Conservation (phyloP, 1,140 invertebrate species). For the Ylistrum balloti region DNA sequence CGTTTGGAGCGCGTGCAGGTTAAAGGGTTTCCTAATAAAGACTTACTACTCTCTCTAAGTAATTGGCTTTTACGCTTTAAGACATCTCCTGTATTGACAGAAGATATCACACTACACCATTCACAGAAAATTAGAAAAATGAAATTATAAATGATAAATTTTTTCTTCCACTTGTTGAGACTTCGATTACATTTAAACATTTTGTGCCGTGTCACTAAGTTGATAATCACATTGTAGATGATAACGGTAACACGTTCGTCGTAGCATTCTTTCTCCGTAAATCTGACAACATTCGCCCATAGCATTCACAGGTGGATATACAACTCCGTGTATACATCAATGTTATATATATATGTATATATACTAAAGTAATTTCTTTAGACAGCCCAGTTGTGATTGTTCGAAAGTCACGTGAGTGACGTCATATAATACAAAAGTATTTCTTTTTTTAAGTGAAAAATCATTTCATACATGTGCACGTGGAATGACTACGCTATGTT, state of each 20-base stretch:
- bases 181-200: slow-evolving; percentile 21
- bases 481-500: slow-evolving; percentile 4
- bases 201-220: neutral
- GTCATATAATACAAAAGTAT: neutral
- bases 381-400: neutral
- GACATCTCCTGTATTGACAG: neutral
- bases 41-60: neutral
- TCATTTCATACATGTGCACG: slow-evolving; percentile 27
- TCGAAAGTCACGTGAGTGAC: slow-evolving; percentile 29
- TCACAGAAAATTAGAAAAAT: slow-evolving; percentile 18
- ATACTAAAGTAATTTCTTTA: slow-evolving; percentile 14
- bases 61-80: neutral
- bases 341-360: neutral
- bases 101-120: neutral
- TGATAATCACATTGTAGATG: neutral
- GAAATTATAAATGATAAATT: neutral
- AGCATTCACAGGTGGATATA: neutral
- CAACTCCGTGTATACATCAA: neutral
- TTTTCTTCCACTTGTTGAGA: slow-evolving; percentile 38
- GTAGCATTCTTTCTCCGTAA: slow-evolving; percentile 24
- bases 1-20: slow-evolving; percentile 44
- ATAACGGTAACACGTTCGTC: neutral
- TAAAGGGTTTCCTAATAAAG: neutral
- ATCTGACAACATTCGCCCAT: neutral
- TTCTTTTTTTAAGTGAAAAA: neutral